These are phyloP conservation scores for Nomada fucata DNA, from an alignment of 2,888 invertebrate genomes.

Conservation along the genomic window DNA sequence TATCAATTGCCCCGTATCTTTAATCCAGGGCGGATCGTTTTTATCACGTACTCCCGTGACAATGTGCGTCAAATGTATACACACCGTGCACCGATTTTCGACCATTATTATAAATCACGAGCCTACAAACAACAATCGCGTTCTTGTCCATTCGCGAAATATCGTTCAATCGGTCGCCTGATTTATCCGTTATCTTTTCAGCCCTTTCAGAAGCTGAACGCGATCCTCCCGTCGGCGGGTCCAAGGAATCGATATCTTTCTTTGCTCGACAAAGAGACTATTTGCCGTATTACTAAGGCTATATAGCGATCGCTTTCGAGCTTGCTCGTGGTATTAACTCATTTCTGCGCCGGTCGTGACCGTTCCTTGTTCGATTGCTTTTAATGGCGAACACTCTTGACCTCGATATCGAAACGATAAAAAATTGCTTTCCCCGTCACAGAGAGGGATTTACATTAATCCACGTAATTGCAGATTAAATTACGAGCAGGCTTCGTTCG, in stretches of 20 bases:
- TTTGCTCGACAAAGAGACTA: slow-evolving; percentile 67
- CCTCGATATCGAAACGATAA: slow-evolving; percentile 41
- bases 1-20: slow-evolving; percentile 4
- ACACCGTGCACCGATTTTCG: neutral
- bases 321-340: slow-evolving; percentile 54
- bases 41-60: slow-evolving; percentile 11
- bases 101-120: slow-evolving; percentile 46
- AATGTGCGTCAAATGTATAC: neutral
- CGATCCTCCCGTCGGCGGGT: slow-evolving; percentile 36
- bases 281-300: slow-evolving; percentile 65
- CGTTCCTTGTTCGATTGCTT: slow-evolving; percentile 52
- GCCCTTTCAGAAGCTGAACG: slow-evolving; percentile 56
- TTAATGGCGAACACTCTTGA: slow-evolving; percentile 47
- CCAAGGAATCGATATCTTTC: slow-evolving; percentile 63
- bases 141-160: slow-evolving; percentile 18
- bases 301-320: slow-evolving; percentile 50
- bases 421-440: slow-evolving; percentile 13
- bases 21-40: slow-evolving; percentile 17
- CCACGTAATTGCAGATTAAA: slow-evolving; percentile 5
- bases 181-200: slow-evolving; percentile 62
- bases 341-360: slow-evolving; percentile 42
- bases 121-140: slow-evolving; percentile 37
- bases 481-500: neutral
- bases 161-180: slow-evolving; percentile 26
- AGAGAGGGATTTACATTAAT: slow-evolving; percentile 22